Conservation (phyloP, 1,140 invertebrate species). For the Nymphalis io region DNA sequence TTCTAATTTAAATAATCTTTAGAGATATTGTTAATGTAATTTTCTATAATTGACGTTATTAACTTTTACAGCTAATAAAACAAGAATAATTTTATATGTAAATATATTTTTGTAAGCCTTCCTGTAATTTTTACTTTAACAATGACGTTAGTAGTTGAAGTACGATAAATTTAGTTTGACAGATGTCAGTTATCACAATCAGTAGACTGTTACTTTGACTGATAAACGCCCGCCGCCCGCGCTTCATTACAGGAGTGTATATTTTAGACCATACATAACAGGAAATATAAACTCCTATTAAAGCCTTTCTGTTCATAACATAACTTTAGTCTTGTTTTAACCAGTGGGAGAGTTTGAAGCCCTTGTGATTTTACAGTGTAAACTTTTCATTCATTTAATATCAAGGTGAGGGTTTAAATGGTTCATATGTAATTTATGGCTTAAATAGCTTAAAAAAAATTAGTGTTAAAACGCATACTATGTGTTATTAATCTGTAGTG, state of each 20-base stretch:
- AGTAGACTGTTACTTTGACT: slow-evolving; percentile 26
- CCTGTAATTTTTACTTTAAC: too few relatives aligned
- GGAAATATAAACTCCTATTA: slow-evolving; percentile 35
- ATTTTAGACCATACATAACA: slow-evolving; percentile 25
- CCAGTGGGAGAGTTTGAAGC: slow-evolving; percentile 35
- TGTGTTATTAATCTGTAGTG: background rate
- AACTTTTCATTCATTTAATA: slow-evolving; percentile 41
- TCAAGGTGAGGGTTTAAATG: slow-evolving; percentile 52
- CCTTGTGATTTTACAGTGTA: slow-evolving; percentile 27
- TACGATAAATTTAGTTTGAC: background rate
- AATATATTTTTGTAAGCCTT: background rate
- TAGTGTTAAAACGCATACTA: background rate
- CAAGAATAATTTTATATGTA: background rate
- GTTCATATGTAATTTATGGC: slow-evolving; percentile 12
- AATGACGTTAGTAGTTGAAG: background rate
- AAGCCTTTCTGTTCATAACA: slow-evolving; percentile 35
- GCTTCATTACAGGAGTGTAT: slow-evolving; percentile 13
- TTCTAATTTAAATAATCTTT: too few relatives aligned
- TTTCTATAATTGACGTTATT: background rate
- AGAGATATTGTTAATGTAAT: background rate
- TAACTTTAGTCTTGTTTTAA: slow-evolving; percentile 50
- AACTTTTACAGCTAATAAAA: background rate
- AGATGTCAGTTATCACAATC: background rate
- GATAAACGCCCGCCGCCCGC: slow-evolving; percentile 23
- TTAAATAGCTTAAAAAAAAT: slow-evolving; percentile 15